Percentiles rank a stretch among this genome's conserved stretches.
Conservation (phyloP, 2,888 invertebrate species). For the Drosophila limbata region DNA sequence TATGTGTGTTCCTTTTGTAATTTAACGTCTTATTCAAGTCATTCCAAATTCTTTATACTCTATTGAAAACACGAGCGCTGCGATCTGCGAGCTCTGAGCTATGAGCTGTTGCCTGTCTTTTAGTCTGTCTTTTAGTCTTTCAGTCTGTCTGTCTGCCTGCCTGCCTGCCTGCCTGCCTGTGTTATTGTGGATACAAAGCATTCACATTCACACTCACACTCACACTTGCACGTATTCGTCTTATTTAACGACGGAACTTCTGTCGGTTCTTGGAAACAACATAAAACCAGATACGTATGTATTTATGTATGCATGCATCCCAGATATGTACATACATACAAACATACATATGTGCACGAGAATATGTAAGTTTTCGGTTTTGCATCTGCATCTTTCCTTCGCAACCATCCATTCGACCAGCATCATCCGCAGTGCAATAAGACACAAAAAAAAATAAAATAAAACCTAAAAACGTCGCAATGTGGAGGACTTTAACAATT, state of each 20-base stretch:
- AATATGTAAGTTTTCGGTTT: constrained; percentile 29
- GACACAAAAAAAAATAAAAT: constrained; percentile 12
- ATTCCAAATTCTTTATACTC: constrained; percentile 50
- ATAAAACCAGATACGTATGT: constrained; percentile 65
- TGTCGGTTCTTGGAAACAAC: constrained; percentile 66
- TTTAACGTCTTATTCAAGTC: constrained; percentile 79
- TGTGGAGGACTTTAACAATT: constrained; percentile 13
- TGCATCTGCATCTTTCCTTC: constrained; percentile 32
- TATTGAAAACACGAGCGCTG: constrained; percentile 35
- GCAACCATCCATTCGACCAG: constrained; percentile 23
- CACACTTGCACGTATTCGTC: constrained; percentile 48
- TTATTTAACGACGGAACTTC: constrained; percentile 70
- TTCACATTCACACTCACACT: constrained; percentile 42
- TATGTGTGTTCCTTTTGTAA: constrained; percentile 71
- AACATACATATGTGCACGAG: constrained; percentile 1
- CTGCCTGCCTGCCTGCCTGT: constrained; percentile 7
- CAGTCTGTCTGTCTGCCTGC: not conserved
- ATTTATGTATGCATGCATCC: constrained; percentile 10
- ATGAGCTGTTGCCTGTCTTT: constrained; percentile 2
- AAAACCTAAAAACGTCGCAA: constrained; percentile 2
- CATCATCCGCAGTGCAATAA: constrained; percentile 34
- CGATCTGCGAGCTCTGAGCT: constrained; percentile 15
- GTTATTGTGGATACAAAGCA: constrained; percentile 42
- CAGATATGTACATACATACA: constrained; percentile 6
- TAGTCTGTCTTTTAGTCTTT: not conserved